Evolutionary conservation across 2,113 vertebrate species (phyloP), one percentile per base, ranked within the genome.

Genomic region (Laticauda colubrina): DNA sequence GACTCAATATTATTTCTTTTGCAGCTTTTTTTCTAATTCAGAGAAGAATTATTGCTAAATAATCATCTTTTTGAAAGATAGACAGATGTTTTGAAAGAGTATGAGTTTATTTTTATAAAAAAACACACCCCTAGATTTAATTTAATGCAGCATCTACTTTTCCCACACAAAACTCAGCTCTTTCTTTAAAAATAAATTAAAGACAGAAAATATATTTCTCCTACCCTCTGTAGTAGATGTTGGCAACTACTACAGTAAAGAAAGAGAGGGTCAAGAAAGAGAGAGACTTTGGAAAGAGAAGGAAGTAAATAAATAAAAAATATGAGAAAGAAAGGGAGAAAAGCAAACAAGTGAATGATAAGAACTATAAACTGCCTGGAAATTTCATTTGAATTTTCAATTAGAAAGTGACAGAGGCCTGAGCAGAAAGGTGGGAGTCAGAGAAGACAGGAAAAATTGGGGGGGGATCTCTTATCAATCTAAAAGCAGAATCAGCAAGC

Each of bases 341-440:
- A 93, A 93, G 51, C 54, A 87, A 96, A 92, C 21, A 93, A 95
- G 21, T 12, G 5, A 93, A 95, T 96, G 91, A 95, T 86, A 93
- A 95, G 94, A 45, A 29, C 90, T 39, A 18, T 93, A 93, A 96
- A 93, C 87, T 26, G 1, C 93, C 2, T 93, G 89, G 92, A 96
- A 97, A 97, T 94, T 95, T 96, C 92, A 96, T 95, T 94, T 96
- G 87, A 93, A 39, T 95, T 97, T 97, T 97, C 95, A 94, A 1
- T 64, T 91, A 89, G 43, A 92, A 96, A 95, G 91, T 93, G 91
- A 95, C 89, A 94, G 86, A 95, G 88, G 92, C 64, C 91, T 92
- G 51, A 51, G 89, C 86, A 64, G 86, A 59, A 87, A 24, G 4
- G 53, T 53, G 14, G 2, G 0, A 14, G 23, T 89, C 39, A 89